Evolutionary conservation across 2,113 vertebrate species (phyloP).

Genomic region (Gorilla gorilla): DNA sequence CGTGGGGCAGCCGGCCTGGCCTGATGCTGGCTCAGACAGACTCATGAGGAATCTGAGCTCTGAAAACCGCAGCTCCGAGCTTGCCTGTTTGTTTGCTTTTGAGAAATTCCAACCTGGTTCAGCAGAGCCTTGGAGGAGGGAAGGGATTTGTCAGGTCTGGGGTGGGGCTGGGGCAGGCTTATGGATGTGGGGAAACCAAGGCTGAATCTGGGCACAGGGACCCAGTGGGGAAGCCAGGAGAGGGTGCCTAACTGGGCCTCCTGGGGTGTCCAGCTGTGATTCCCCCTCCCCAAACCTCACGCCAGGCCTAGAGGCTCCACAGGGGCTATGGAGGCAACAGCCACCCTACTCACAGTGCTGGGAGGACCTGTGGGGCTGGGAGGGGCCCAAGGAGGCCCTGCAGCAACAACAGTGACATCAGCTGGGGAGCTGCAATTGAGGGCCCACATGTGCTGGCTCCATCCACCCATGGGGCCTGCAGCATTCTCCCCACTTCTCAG

Average conservation of each 20-base stretch:
- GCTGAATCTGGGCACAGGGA: neutral
- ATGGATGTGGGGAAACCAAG: slow-evolving; percentile 1
- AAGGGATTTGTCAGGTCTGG: slow-evolving; percentile 63
- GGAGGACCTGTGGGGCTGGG: neutral
- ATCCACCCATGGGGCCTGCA: neutral
- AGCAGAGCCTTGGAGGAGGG: slow-evolving; percentile 50
- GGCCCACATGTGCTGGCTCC: rapidly evolving
- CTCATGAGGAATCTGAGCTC: slow-evolving; percentile 64
- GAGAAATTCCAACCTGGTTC: slow-evolving; percentile 74
- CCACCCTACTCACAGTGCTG: too few relatives aligned
- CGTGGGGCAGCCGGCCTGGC: neutral
- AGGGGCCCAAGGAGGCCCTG: neutral
- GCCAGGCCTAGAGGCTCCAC: neutral
- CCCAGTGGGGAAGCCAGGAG: neutral
- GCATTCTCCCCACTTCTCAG: neutral
- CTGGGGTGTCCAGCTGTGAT: neutral
- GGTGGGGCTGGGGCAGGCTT: neutral
- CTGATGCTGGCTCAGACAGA: slow-evolving; percentile 39
- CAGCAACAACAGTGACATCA: neutral
- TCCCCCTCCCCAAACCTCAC: neutral
- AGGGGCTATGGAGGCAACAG: neutral
- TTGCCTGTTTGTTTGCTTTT: slow-evolving; percentile 76
- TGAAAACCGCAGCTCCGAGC: slow-evolving; percentile 66
- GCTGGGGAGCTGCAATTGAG: neutral
- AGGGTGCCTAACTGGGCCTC: neutral